Conservation (phyloP, 1,140 invertebrate species). For the Nautilus pompilius region DNA sequence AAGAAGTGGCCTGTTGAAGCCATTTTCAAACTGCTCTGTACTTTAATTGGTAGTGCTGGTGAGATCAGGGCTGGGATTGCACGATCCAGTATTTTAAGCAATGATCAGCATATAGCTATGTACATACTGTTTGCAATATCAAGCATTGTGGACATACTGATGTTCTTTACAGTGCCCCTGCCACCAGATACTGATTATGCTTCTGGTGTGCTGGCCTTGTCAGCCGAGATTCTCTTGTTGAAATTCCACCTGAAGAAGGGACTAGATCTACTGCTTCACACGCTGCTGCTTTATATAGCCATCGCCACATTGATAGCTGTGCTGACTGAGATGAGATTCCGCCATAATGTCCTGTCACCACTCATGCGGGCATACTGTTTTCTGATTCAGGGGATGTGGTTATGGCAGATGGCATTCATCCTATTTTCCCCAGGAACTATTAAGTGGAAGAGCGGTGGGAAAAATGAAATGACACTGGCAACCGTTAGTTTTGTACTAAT, state of each 20-base stretch:
- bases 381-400: conserved; percentile 60
- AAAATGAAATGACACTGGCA: conserved; percentile 57
- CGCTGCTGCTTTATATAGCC: conserved; percentile 55
- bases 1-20: conserved; percentile 46
- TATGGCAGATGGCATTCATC: conserved; percentile 59
- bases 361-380: conserved; percentile 51
- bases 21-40: conserved; percentile 51
- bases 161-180: conserved; percentile 48
- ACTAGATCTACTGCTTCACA: conserved; percentile 59
- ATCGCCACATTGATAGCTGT: conserved; percentile 36
- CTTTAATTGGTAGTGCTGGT: conserved; percentile 49
- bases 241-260: conserved; percentile 59
- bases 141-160: conserved; percentile 54
- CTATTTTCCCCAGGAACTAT: conserved; percentile 47
- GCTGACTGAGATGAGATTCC: conserved; percentile 52
- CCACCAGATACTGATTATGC: conserved; percentile 55
- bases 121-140: conserved; percentile 59
- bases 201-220: conserved; percentile 49
- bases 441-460: conserved; percentile 54
- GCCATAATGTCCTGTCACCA: conserved; percentile 47
- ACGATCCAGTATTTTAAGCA: conserved; percentile 50
- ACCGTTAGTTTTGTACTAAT: conserved; percentile 59
- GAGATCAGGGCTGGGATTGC: conserved; percentile 53
- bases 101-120: conserved; percentile 62
- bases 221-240: conserved; percentile 58